phyloP scores from a whole-genome alignment of 1,140 invertebrate genomes.

The Pseudomyrmex dendroicus region DNA sequence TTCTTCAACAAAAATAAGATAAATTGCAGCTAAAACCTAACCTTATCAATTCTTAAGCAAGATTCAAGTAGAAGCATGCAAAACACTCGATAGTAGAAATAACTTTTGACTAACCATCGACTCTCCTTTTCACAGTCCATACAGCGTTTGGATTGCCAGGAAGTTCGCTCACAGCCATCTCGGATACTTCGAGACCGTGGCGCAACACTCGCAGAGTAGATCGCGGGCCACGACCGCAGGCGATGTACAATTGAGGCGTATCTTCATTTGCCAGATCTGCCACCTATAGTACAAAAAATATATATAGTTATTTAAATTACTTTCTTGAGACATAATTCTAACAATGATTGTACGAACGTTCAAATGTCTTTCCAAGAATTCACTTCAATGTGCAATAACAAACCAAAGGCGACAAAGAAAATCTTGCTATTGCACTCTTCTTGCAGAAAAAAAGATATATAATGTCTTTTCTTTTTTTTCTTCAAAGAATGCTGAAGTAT shows the following conservation, averaged over 20 bases:
- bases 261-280: constrained; percentile 98
- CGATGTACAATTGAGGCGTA: constrained; percentile 98
- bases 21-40: constrained; percentile 9
- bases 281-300: constrained; percentile 83
- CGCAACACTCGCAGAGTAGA: constrained; percentile 96
- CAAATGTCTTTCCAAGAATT: constrained; percentile 77
- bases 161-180: constrained; percentile 99
- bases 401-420: constrained; percentile 82
- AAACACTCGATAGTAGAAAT: constrained; percentile 42
- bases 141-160: constrained; percentile 99
- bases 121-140: constrained; percentile 98
- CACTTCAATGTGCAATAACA: constrained; percentile 81
- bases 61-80: constrained; percentile 62
- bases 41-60: constrained; percentile 29
- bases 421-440: constrained; percentile 76
- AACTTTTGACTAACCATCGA: constrained; percentile 92
- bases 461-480: constrained; percentile 54
- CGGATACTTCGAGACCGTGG: constrained; percentile 98
- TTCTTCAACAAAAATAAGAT: constrained; percentile 29
- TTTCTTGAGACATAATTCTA: background rate
- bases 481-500: background rate
- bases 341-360: background rate
- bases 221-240: constrained; percentile 97
- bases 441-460: constrained; percentile 71
- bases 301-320: background rate